Evolutionary conservation across 1,140 invertebrate genomes (phyloP), one percentile per base, ranked within the genome.

Genomic region (Phthorimaea operculella): DNA sequence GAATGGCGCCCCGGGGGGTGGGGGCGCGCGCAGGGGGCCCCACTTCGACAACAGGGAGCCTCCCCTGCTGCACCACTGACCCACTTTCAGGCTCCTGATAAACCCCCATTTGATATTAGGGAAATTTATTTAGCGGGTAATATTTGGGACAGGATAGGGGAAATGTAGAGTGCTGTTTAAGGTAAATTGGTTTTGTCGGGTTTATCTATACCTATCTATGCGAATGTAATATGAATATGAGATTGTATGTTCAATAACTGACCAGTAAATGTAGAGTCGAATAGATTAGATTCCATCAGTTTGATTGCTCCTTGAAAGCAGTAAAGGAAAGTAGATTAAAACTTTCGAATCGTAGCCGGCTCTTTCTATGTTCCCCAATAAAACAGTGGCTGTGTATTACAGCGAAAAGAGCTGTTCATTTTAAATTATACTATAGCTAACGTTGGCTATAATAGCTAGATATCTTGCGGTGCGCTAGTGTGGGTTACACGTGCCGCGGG

Each of bases 61-160:
- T 66, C 71, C 73, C 59, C 58, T 59, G 54, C 58, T 83, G 79
- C 76, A 80, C 73, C 66, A 78, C 59, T 83, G 77, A 83, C 79
- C 79, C 70, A 83, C 51, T 79, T 83, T 65, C 62, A 57, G 60
- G 55, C 51, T 63, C 6, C 64, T 66, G 59, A 70, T 71, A 62
- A 64, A 50, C 36, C n/a, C 36, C 36, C n/a, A n/a, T 10, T 39
- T 39, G 36, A 39, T 39, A 39, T 39, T n/a, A 39, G 21, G 21
- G 21, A 28, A 28, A 28, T 28, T 28, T 28, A 28, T 28, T 28
- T 28, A 28, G 21, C 21, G 2, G 21, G 21, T 28, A 28, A 28
- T 28, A 28, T 28, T 28, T 28, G 21, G 21, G 21, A 28, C 21
- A 28, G 21, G 21, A 28, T 28, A 28, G 21, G 21, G 21, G 6